Evolutionary conservation across 2,113 vertebrate species (phyloP).

Genomic region (Podiceps cristatus): DNA sequence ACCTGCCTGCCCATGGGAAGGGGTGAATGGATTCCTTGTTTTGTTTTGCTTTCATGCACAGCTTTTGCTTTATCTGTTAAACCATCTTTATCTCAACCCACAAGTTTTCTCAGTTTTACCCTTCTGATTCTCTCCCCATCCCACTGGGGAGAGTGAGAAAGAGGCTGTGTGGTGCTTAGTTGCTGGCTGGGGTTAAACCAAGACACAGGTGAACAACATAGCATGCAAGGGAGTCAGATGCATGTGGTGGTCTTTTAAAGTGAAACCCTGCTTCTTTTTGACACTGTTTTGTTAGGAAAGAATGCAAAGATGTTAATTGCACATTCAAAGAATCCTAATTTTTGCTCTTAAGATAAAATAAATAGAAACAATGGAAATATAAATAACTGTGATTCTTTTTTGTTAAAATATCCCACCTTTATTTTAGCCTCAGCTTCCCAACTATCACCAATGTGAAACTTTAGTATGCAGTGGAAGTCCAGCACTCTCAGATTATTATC

Average conservation of each 20-base stretch:
- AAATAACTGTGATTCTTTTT: background rate
- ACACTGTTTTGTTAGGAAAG: background rate
- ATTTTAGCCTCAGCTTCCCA: background rate
- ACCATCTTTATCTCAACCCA: too few species aligned
- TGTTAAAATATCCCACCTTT: background rate
- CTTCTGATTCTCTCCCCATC: too few species aligned
- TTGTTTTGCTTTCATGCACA: too few species aligned
- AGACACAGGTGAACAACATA: background rate
- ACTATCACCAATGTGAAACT: background rate
- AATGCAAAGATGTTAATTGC: background rate
- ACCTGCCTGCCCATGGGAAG: too few species aligned
- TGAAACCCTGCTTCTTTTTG: background rate
- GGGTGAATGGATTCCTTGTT: too few species aligned
- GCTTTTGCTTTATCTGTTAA: too few species aligned
- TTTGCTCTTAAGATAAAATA: background rate
- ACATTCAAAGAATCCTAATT: background rate
- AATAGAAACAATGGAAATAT: background rate
- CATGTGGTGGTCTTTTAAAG: background rate
- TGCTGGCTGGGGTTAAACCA: too few species aligned
- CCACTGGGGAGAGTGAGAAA: too few species aligned
- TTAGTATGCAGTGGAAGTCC: background rate
- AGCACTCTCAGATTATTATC: background rate
- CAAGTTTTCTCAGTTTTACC: too few species aligned
- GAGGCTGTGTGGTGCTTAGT: too few species aligned
- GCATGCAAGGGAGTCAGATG: background rate